These are phyloP conservation scores for Phalanger gymnotis DNA, from an alignment of 2,797 vertebrate species.

Conservation along the genomic window DNA sequence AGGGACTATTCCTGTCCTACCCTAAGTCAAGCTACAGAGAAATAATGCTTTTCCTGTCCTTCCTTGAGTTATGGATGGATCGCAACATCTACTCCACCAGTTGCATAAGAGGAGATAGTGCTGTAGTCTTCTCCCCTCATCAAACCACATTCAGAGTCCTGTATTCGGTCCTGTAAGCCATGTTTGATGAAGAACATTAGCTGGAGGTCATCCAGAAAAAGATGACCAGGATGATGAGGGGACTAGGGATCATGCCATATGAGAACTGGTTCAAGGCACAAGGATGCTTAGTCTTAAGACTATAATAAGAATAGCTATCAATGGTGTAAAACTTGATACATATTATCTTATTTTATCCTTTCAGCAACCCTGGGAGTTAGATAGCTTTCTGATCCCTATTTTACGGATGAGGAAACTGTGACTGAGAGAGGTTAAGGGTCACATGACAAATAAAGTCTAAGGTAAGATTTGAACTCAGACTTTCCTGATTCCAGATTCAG, in stretches of 20 bases:
- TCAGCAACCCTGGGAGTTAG: neutral
- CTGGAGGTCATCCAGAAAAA: neutral
- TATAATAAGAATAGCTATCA: neutral
- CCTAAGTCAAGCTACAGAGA: neutral
- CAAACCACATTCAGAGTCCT: neutral
- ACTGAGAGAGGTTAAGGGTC: neutral
- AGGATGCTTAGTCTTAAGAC: neutral
- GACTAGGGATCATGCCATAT: neutral
- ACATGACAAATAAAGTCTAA: neutral
- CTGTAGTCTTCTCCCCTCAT: neutral
- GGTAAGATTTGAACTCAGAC: neutral
- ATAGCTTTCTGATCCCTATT: neutral
- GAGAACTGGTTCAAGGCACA: neutral
- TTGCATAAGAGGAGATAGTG: neutral
- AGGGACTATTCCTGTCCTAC: neutral
- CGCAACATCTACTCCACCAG: neutral
- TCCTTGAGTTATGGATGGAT: neutral
- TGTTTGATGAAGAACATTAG: neutral
- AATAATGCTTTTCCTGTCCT: neutral
- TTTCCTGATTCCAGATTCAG: neutral
- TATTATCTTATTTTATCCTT: neutral
- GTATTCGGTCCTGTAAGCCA: neutral
- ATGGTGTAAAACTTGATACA: neutral
- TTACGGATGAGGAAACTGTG: neutral
- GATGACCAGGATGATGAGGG: neutral